Conservation (phyloP, 2,113 vertebrate species). For the Osmerus mordax region DNA sequence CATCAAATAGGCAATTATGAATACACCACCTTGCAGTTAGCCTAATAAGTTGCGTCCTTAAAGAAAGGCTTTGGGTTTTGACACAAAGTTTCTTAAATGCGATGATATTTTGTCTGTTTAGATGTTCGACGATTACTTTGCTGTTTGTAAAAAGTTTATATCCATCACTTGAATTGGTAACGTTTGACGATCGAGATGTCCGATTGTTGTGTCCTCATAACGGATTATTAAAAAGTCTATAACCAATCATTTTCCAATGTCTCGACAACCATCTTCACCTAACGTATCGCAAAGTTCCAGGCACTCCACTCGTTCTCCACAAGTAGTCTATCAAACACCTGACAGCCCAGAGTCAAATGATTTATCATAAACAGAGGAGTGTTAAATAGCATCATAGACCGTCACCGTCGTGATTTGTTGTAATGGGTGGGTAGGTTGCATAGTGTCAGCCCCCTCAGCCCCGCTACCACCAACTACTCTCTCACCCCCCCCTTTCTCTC, state of each 20-base stretch:
- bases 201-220: no score
- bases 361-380: slow-evolving; percentile 13
- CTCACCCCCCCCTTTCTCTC: slow-evolving; percentile 13
- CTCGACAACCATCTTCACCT: neutral
- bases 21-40: neutral
- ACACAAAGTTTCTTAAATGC: no score
- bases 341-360: slow-evolving; percentile 13
- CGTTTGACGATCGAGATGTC: no score
- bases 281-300: neutral
- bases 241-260: no score
- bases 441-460: slow-evolving; percentile 38
- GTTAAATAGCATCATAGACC: slow-evolving; percentile 49
- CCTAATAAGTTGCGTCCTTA: neutral
- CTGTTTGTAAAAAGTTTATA: no score
- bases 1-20: neutral
- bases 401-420: slow-evolving; percentile 28
- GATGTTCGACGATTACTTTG: no score
- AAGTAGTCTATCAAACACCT: neutral
- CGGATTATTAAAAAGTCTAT: no score
- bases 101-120: no score
- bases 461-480: slow-evolving; percentile 17
- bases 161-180: no score
- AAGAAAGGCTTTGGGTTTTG: neutral
- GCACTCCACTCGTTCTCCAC: neutral
- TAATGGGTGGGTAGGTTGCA: slow-evolving; percentile 45